These are phyloP conservation scores for Xylota sylvarum DNA, from an alignment of 2,888 invertebrate species.

Conservation along the genomic window DNA sequence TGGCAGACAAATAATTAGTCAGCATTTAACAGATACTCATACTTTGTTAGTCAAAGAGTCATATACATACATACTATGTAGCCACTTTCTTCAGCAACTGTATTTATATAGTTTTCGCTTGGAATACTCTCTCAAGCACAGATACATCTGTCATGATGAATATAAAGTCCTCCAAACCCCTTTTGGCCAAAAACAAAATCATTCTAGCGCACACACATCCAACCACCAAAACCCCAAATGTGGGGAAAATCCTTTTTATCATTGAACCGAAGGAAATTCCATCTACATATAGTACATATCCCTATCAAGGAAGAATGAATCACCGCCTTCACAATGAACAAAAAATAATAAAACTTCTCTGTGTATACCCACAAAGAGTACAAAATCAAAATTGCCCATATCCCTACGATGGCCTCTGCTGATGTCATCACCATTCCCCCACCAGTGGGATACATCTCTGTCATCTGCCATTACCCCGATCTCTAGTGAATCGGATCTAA, in stretches of 20 bases:
- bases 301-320: constrained; percentile 50
- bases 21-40: no score
- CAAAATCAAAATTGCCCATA: constrained; percentile 22
- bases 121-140: constrained; percentile 30
- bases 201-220: constrained; percentile 36
- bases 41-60: no score
- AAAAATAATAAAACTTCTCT: constrained; percentile 14
- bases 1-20: no score
- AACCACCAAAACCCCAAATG: constrained; percentile 44
- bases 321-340: constrained; percentile 27
- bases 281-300: constrained; percentile 7
- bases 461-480: constrained; percentile 34
- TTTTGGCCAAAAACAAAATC: constrained; percentile 45
- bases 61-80: no score
- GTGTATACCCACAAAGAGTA: constrained; percentile 23
- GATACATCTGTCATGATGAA: constrained; percentile 44
- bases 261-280: constrained; percentile 45
- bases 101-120: constrained; percentile 2
- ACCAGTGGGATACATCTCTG: constrained; percentile 17
- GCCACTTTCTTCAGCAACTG: neutral
- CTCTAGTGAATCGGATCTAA: constrained; percentile 65
- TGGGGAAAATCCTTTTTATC: constrained; percentile 54
- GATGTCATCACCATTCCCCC: constrained; percentile 42
- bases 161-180: constrained; percentile 16
- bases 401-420: constrained; percentile 37